phyloP scores from a whole-genome alignment of 2,888 invertebrate species.

The Bembecia ichneumoniformis region DNA sequence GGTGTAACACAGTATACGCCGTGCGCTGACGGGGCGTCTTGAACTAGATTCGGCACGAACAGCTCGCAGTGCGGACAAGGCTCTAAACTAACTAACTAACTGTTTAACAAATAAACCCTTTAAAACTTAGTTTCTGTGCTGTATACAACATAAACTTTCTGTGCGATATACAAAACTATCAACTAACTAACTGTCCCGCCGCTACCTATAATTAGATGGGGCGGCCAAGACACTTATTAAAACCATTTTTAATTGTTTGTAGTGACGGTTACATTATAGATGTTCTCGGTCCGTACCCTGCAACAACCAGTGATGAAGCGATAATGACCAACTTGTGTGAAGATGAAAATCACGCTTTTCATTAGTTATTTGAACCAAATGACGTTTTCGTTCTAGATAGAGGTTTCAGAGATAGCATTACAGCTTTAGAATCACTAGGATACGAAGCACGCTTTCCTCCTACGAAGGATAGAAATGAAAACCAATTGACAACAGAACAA shows the following conservation, averaged over 20 bases:
- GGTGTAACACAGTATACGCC: too few relatives aligned
- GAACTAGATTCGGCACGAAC: too few relatives aligned
- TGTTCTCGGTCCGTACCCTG: constrained; percentile 1
- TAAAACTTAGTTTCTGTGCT: too few relatives aligned
- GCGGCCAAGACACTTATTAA: constrained; percentile 1
- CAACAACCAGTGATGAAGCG: constrained; percentile 1
- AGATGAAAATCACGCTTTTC: neutral
- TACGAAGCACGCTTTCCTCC: neutral
- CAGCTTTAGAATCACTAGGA: neutral
- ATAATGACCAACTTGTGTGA: constrained; percentile 1
- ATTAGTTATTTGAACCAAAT: neutral
- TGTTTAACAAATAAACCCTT: too few relatives aligned
- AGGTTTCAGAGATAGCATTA: constrained; percentile 1
- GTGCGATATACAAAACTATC: too few relatives aligned
- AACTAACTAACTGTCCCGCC: too few relatives aligned
- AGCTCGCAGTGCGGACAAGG: too few relatives aligned
- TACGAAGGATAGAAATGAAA: neutral
- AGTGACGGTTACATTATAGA: constrained; percentile 1
- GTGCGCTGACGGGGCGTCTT: too few relatives aligned
- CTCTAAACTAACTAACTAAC: too few relatives aligned
- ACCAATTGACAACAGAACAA: neutral
- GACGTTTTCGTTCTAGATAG: constrained; percentile 2
- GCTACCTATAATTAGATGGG: too few relatives aligned
- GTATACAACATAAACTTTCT: too few relatives aligned
- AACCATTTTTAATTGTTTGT: constrained; percentile 1